Conservation (phyloP, 2,113 vertebrate genomes). For the Salminus brasiliensis region DNA sequence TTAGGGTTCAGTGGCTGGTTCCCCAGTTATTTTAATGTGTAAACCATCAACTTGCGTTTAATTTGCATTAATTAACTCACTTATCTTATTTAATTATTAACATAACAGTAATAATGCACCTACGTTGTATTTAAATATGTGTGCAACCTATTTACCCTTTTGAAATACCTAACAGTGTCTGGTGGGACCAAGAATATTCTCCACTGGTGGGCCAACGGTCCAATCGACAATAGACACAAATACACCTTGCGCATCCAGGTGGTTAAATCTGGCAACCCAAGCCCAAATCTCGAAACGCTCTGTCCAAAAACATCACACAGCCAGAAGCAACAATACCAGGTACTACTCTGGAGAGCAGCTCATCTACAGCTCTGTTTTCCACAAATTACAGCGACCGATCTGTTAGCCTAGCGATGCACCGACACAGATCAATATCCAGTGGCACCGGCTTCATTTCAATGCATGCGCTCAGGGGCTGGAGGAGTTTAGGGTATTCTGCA, state of each 20-base stretch:
- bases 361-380: not conserved
- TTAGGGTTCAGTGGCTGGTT: too few relatives aligned
- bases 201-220: not conserved
- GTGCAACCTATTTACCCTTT: too few relatives aligned
- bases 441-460: slow-evolving; percentile 61
- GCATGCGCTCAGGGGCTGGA: slow-evolving; percentile 42
- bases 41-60: too few relatives aligned
- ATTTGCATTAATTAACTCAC: too few relatives aligned
- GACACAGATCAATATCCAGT: slow-evolving; percentile 64
- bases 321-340: not conserved
- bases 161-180: too few relatives aligned
- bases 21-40: too few relatives aligned
- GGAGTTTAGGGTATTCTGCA: slow-evolving; percentile 25
- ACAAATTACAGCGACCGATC: slow-evolving; percentile 45
- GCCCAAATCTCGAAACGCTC: slow-evolving; percentile 19
- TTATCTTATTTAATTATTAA: too few relatives aligned
- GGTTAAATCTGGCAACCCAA: not conserved
- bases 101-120: too few relatives aligned
- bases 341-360: not conserved
- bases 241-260: not conserved
- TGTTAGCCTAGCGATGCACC: slow-evolving; percentile 50
- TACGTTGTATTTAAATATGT: too few relatives aligned
- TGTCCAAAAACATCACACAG: not conserved
- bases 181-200: not conserved
- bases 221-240: not conserved